Percentiles rank a stretch among this genome's conserved stretches.
Conservation (phyloP, 2,888 invertebrate genomes). For the Exephanes ischioxanthus region DNA sequence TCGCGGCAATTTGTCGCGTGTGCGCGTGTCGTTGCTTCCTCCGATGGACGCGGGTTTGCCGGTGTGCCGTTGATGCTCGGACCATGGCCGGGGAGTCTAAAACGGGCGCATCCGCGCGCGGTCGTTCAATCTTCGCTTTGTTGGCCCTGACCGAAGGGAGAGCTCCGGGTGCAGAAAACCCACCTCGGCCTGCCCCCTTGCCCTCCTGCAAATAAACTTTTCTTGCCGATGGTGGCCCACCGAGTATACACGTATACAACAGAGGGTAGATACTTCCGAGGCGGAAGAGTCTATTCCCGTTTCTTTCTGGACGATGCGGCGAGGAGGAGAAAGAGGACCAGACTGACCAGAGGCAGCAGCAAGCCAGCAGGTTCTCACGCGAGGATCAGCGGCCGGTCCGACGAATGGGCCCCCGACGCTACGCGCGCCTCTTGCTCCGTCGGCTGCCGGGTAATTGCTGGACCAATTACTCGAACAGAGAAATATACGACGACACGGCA, state of each 20-base stretch:
- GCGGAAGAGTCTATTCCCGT: conserved; percentile 5
- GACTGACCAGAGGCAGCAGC: conserved; percentile 44
- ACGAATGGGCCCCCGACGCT: not conserved
- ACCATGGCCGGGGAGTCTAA: conserved; percentile 10
- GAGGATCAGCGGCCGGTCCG: conserved; percentile 39
- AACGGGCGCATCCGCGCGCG: conserved; percentile 6
- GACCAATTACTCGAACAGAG: conserved; percentile 74
- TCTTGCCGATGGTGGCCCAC: conserved; percentile 20
- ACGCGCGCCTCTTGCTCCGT: not conserved
- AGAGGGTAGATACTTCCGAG: conserved; percentile 24
- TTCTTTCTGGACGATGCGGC: conserved; percentile 10
- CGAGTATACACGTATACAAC: conserved; percentile 6
- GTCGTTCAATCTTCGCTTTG: conserved; percentile 55
- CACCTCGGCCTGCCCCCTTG: conserved; percentile 6
- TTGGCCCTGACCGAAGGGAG: conserved; percentile 21
- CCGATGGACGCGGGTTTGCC: not conserved
- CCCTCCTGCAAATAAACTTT: conserved; percentile 31
- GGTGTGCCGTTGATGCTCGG: not conserved
- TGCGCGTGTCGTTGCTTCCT: conserved; percentile 36
- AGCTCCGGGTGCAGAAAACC: conserved; percentile 5
- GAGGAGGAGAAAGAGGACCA: conserved; percentile 11
- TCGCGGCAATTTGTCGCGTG: conserved; percentile 49
- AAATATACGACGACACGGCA: conserved; percentile 70
- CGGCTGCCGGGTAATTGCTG: conserved; percentile 72
- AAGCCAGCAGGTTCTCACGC: conserved; percentile 62